A percentile compares a stretch with the other conserved stretches of the same genome.
Conservation (phyloP, 2,113 vertebrate species). For the Galeopterus variegatus region DNA sequence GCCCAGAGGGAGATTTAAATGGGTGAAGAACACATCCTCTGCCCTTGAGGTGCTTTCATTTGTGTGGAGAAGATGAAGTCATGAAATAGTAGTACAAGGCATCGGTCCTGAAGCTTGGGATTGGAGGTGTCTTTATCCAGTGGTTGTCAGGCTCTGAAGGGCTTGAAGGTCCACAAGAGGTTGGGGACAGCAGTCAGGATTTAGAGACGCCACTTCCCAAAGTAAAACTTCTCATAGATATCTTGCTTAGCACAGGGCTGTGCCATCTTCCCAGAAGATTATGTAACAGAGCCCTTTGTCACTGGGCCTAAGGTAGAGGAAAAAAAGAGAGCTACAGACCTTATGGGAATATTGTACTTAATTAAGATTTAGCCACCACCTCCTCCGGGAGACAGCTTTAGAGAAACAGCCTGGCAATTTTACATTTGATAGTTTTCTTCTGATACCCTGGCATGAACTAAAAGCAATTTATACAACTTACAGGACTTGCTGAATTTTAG, state of each 20-base stretch:
- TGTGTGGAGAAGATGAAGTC: conserved; percentile 20
- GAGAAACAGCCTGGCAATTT: neutral
- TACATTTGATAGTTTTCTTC: conserved; percentile 16
- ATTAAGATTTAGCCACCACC: conserved; percentile 33
- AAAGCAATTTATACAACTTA: conserved; percentile 54
- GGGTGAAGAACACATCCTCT: neutral
- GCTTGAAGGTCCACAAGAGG: neutral
- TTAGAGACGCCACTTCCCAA: conserved; percentile 41
- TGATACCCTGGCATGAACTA: neutral
- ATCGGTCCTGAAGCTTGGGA: neutral
- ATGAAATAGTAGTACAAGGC: neutral
- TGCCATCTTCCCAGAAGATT: conserved; percentile 31
- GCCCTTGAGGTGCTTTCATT: conserved; percentile 6
- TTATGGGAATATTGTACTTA: conserved; percentile 49
- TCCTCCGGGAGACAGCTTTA: conserved; percentile 41
- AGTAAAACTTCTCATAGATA: neutral
- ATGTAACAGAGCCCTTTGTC: neutral
- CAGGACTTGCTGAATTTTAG: conserved; percentile 28
- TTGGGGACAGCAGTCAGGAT: conserved; percentile 25
- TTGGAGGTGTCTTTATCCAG: neutral
- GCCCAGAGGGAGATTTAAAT: neutral
- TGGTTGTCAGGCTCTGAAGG: neutral
- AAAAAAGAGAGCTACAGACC: conserved; percentile 2
- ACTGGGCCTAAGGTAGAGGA: neutral
- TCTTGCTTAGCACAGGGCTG: neutral